phyloP scores from a whole-genome alignment of 2,797 vertebrate species.

The Potorous gilbertii region DNA sequence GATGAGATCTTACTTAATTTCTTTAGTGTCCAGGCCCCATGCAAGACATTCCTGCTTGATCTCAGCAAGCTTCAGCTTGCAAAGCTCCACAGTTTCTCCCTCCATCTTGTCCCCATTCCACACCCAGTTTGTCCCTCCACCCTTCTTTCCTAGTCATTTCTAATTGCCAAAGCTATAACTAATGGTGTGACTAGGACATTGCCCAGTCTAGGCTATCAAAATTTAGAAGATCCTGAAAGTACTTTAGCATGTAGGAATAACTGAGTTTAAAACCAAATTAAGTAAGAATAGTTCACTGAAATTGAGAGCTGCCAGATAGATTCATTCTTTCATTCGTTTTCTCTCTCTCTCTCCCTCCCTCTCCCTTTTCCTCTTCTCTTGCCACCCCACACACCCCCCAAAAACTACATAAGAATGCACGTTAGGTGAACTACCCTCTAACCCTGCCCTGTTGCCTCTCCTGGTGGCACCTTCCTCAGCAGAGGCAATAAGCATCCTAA shows the following conservation, averaged over 20 bases:
- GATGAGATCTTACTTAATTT: conserved; percentile 94
- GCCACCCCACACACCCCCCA: background rate
- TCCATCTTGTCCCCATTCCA: no score
- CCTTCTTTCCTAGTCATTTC: background rate
- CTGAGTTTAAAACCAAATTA: background rate
- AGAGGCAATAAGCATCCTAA: background rate
- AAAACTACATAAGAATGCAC: background rate
- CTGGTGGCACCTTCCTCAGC: background rate
- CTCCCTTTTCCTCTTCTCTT: background rate
- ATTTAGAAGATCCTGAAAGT: background rate
- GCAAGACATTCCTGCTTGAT: conserved; percentile 94
- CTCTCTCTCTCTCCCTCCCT: no score
- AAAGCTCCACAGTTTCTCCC: no score
- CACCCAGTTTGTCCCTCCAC: no score
- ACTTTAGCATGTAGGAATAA: background rate
- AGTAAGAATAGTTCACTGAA: background rate
- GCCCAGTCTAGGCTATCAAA: background rate
- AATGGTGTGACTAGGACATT: background rate
- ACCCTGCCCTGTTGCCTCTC: background rate
- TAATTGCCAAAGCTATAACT: background rate
- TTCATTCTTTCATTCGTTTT: no score
- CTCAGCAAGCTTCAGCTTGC: conserved; percentile 88
- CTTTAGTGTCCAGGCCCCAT: conserved; percentile 91
- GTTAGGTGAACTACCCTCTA: background rate
- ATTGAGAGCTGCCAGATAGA: background rate